phyloP scores from a whole-genome alignment of 2,797 vertebrate species.

The Urosaurus nigricauda region DNA sequence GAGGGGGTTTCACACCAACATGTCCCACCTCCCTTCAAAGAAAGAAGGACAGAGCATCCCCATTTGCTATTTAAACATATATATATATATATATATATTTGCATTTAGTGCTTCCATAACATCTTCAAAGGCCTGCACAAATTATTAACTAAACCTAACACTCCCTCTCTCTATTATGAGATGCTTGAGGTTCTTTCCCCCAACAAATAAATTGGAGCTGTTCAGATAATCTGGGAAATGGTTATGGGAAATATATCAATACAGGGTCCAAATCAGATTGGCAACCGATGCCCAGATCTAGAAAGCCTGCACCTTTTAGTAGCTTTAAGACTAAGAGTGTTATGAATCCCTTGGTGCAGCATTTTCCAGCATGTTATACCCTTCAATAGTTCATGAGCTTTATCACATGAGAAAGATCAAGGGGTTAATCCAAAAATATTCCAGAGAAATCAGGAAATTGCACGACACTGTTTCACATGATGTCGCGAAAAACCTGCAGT shows the following conservation, averaged over 20 bases:
- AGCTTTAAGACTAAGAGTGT: neutral
- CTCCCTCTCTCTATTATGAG: slow-evolving; percentile 4
- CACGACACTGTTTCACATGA: no score
- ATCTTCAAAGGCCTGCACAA: slow-evolving; percentile 61
- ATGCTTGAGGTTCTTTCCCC: neutral
- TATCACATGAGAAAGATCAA: no score
- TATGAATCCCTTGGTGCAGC: neutral
- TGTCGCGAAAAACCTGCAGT: no score
- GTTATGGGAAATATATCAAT: neutral
- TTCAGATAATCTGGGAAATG: slow-evolving; percentile 43
- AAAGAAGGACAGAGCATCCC: slow-evolving; percentile 24
- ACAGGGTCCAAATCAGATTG: neutral
- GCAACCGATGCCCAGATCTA: neutral
- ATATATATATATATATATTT: neutral
- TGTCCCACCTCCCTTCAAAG: neutral
- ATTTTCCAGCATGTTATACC: neutral
- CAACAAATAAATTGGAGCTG: slow-evolving; percentile 4
- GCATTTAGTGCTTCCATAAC: neutral
- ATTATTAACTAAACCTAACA: slow-evolving; percentile 43
- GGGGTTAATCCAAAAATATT: no score
- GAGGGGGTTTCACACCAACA: slow-evolving; percentile 40
- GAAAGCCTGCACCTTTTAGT: neutral
- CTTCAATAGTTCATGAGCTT: neutral
- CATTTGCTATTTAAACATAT: slow-evolving; percentile 33
- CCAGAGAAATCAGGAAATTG: no score